Base-by-base conservation (phyloP, 2,888 invertebrate genomes). In the Idaea dimidiata region DNA sequence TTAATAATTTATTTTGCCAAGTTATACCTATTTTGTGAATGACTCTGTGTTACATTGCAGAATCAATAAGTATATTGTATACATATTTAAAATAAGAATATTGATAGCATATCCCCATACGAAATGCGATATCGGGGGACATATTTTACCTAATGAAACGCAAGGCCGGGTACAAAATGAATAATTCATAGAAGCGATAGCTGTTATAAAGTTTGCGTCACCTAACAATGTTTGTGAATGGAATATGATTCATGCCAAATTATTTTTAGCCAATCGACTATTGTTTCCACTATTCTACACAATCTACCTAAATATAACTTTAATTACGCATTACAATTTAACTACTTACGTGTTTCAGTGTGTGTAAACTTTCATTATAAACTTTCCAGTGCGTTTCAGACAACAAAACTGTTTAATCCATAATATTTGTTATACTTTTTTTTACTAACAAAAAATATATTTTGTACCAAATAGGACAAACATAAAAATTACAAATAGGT, bases 171-270 rank as follows among this genome's bases (percentile, higher is more conserved):
- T 10, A 10, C 43, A 7, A 10, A 43, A 43, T 43, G 61, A 72
- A 76, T 77, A 66, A 74, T 84, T 80, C 78, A 73, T 73, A 77
- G 78, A 76, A 83, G 72, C 72, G 81, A 82, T 83, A 83, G 78
- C 71, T 74, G 74, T 70, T 74, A 73, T 72, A 80, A 79, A 74
- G 80, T 78, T 43, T 80, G 82, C 87, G 87, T 88, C 88, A 88
- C 78, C 74, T 74, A 69, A 66, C 71, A 68, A 72, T 73, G 68
- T 73, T 72, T 68, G 71, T 88, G 84, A 89, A 89, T 88, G 87
- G 78, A 72, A 68, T 74, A 78, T 90, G 89, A 89, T 81, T 90
- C 89, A 91, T 76, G 75, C 73, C 64, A 67, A 75, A 83, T 80
- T 88, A 88, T 88, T 86, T 87, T 86, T 87, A 88, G 85, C 78